These are phyloP conservation scores for Lysandra bellargus DNA, from an alignment of 2,888 invertebrate genomes.

Conservation along the genomic window DNA sequence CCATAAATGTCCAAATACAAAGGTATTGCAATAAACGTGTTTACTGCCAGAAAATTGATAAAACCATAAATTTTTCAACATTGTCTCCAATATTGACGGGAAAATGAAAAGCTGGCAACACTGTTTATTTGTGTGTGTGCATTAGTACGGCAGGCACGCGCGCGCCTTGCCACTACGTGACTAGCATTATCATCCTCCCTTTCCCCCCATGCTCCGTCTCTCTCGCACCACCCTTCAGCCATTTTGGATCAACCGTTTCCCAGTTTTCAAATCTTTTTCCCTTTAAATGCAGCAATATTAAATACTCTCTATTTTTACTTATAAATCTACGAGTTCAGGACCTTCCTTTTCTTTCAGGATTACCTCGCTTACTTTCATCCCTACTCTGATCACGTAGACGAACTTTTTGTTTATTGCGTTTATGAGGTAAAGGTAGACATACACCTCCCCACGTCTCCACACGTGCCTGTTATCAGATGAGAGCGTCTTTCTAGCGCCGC, in stretches of 20 bases:
- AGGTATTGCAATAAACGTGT: conserved; percentile 1
- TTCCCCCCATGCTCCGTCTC: conserved; percentile 67
- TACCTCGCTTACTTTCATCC: neutral
- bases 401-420: conserved; percentile 13
- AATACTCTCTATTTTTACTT: neutral
- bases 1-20: conserved; percentile 13
- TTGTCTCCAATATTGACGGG: conserved; percentile 31
- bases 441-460: conserved; percentile 35
- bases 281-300: conserved; percentile 62
- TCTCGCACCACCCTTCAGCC: conserved; percentile 73
- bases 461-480: conserved; percentile 36
- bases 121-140: conserved; percentile 51
- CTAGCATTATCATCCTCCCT: conserved; percentile 77
- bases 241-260: conserved; percentile 74
- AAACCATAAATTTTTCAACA: conserved; percentile 22
- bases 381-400: neutral
- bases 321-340: neutral
- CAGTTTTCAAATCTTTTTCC: conserved; percentile 72
- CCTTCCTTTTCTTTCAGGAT: neutral
- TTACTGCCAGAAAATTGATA: conserved; percentile 18
- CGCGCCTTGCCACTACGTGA: conserved; percentile 78
- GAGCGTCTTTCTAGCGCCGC: conserved; percentile 34
- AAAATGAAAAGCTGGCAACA: conserved; percentile 26
- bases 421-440: conserved; percentile 16
- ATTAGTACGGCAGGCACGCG: conserved; percentile 78